phyloP scores from a whole-genome alignment of 2,797 vertebrate genomes.

The Pogonophryne albipinna region DNA sequence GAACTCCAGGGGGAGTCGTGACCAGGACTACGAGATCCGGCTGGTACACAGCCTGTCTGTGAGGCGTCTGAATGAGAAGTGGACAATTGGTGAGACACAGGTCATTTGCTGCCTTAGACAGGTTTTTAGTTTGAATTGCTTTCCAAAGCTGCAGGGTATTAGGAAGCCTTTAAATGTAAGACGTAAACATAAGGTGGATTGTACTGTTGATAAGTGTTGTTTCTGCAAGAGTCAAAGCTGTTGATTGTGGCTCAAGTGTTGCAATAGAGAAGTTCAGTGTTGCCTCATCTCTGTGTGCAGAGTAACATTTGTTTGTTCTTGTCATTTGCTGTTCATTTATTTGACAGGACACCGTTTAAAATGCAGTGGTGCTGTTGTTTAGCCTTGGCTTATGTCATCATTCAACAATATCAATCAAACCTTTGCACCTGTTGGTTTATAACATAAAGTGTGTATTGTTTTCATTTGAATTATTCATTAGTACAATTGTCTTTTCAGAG shows the following conservation, averaged over 20 bases:
- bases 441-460: neutral
- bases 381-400: neutral
- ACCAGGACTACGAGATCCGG: constrained; percentile 88
- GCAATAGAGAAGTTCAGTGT: constrained; percentile 26
- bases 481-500: constrained; percentile 82
- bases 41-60: constrained; percentile 87
- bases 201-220: constrained; percentile 1
- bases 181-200: constrained; percentile 8
- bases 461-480: constrained; percentile 3
- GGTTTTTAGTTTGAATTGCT: neutral
- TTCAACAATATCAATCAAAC: neutral
- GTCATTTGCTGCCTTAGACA: neutral
- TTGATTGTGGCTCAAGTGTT: constrained; percentile 19
- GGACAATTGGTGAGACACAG: constrained; percentile 84
- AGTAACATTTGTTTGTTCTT: constrained; percentile 7
- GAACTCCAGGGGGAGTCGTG: constrained; percentile 82
- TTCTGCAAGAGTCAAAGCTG: constrained; percentile 7
- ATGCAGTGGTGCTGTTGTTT: neutral
- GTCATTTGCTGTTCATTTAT: constrained; percentile 9
- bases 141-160: constrained; percentile 6
- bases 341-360: neutral
- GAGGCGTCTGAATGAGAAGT: constrained; percentile 89
- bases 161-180: neutral
- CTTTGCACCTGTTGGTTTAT: neutral
- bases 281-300: constrained; percentile 24